Conservation (phyloP, 2,888 invertebrate genomes). For the Ypsolopha scabrella region DNA sequence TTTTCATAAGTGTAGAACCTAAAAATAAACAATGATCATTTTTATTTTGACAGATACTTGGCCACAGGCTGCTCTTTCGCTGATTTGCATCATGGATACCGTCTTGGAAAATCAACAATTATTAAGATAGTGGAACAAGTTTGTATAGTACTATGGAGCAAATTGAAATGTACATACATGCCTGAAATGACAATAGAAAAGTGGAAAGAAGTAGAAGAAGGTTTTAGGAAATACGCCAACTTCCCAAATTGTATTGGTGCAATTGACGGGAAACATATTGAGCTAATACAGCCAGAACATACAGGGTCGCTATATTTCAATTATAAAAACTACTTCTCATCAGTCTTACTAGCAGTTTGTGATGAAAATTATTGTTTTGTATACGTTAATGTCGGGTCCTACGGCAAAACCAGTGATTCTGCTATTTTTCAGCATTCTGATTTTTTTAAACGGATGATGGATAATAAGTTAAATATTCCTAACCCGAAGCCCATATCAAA, state of each 20-base stretch:
- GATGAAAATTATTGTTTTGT: constrained; percentile 20
- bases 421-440: constrained; percentile 11
- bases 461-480: constrained; percentile 14
- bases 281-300: constrained; percentile 7
- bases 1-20: constrained; percentile 9
- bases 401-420: constrained; percentile 15
- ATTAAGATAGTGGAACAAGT: constrained; percentile 17
- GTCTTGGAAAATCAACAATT: constrained; percentile 19
- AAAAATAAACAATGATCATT: constrained; percentile 11
- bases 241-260: constrained; percentile 14
- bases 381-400: constrained; percentile 17
- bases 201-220: constrained; percentile 16
- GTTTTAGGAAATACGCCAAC: constrained; percentile 17
- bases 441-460: constrained; percentile 13
- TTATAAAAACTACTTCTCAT: constrained; percentile 19
- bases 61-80: constrained; percentile 18
- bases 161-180: constrained; percentile 10
- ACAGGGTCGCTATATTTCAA: constrained; percentile 14
- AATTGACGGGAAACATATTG: too few relatives aligned
- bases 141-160: constrained; percentile 18
- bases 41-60: constrained; percentile 18
- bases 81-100: constrained; percentile 15
- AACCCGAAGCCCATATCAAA: constrained; percentile 12
- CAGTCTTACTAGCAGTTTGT: constrained; percentile 19
- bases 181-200: constrained; percentile 13